A percentile compares a stretch with the other conserved stretches of the same genome.
Evolutionary conservation across 53 echinoderm and acorn worm species (phyloP).

Genomic region (Echinarachnius parma): DNA sequence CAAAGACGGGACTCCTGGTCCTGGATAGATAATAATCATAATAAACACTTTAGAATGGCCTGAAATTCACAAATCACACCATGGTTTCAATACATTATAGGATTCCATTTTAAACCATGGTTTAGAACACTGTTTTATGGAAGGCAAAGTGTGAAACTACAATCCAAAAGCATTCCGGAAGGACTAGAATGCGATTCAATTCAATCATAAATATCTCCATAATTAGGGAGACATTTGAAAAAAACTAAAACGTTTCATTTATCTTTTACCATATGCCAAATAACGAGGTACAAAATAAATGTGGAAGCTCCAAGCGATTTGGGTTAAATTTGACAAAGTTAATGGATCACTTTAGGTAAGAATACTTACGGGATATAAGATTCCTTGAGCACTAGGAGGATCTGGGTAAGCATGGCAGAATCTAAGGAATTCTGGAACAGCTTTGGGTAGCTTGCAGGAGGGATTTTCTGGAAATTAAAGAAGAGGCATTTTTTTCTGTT

Average conservation of each 20-base stretch:
- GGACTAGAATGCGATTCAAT: neutral
- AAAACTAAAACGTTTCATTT: no score
- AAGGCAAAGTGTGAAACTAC: neutral
- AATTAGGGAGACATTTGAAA: no score
- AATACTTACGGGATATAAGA: slow-evolving; percentile 77
- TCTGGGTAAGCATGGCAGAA: slow-evolving; percentile 67
- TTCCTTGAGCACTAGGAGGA: slow-evolving; percentile 59
- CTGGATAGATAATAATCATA: slow-evolving; percentile 37
- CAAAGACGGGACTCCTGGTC: slow-evolving; percentile 62
- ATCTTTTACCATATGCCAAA: no score
- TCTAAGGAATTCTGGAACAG: slow-evolving; percentile 86
- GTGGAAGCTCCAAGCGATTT: no score
- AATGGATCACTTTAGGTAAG: neutral
- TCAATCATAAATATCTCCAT: no score
- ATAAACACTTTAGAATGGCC: no score
- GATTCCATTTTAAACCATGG: no score
- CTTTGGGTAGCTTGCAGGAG: slow-evolving; percentile 61
- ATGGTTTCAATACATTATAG: neutral
- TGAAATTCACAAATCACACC: neutral
- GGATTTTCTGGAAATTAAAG: slow-evolving; percentile 65
- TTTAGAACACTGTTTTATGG: no score
- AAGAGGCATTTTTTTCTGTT: neutral
- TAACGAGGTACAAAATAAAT: no score
- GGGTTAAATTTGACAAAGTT: no score
- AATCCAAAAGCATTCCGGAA: neutral